Conservation (phyloP, 1,140 invertebrate species). For the Pissodes strobi region DNA sequence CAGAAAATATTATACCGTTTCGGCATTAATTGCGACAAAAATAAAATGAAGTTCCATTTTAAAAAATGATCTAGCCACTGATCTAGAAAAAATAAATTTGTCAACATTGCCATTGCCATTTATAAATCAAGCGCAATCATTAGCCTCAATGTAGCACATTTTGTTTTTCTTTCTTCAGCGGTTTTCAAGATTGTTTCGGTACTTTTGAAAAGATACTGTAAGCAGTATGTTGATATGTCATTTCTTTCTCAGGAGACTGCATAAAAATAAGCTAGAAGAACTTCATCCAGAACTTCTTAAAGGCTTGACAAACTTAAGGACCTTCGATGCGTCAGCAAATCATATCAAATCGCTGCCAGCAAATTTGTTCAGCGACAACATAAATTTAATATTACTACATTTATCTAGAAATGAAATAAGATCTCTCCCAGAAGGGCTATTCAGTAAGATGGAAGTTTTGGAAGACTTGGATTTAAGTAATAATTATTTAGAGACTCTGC, state of each 20-base stretch:
- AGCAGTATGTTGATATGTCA: no score
- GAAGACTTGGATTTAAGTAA: conserved; percentile 60
- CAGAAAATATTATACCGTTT: no score
- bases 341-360: conserved; percentile 64
- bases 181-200: no score
- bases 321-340: conserved; percentile 77
- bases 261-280: conserved; percentile 73
- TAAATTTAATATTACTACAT: conserved; percentile 68
- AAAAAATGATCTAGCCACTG: no score
- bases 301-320: conserved; percentile 67
- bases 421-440: conserved; percentile 52
- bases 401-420: conserved; percentile 64
- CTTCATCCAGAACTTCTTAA: conserved; percentile 69
- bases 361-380: conserved; percentile 66
- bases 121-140: no score
- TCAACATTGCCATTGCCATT: no score
- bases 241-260: conserved; percentile 64
- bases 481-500: conserved; percentile 58
- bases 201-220: no score
- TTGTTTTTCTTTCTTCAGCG: no score
- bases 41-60: no score
- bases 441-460: conserved; percentile 55
- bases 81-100: no score
- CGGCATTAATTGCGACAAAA: no score
- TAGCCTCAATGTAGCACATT: no score